Evolutionary conservation across 2,888 invertebrate genomes (phyloP), one percentile per base, ranked within the genome.

Genomic region (Trichopoda pennipes): DNA sequence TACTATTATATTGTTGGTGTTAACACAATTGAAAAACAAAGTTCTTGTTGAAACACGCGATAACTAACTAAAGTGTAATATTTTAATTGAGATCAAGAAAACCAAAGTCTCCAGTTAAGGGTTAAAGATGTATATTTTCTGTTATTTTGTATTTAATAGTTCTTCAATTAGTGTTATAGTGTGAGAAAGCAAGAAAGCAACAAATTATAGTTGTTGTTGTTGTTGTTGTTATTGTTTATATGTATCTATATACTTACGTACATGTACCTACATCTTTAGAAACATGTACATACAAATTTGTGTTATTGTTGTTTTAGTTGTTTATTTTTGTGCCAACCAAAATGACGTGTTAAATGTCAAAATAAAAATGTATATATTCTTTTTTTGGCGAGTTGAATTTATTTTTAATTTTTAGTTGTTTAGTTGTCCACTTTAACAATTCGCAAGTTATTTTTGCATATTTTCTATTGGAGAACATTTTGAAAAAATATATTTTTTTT

Each of bases 291-390:
- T 38, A 49, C 17, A 49, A 49, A 16, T 53, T 53, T 53, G n/a
- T n/a, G n/a, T n/a, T n/a, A n/a, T n/a, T n/a, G n/a, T n/a, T n/a
- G 14, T 16, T 53, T 16, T 53, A 9, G 23, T 53, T 53, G 4
- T 14, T 6, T 14, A 21, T 23, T 53, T 23, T 53, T 4, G 44
- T 32, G 53, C 35, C 47, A 47, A 35, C 21, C n/a, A 53, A 64
- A 75, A 55, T 68, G 60, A 75, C 58, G 66, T 75, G 64, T 75
- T 49, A 58, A 17, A 38, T 49, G 23, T 58, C 64, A 74, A 56
- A 56, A 56, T 35, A 32, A 16, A 60, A 60, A 49, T n/a, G n/a
- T n/a, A 51, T 66, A 12, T 3, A 7, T 55, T n/a, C 42, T 51
- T 42, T 0, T 35, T 17, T 14, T 38, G 7, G 12, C 10, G 38